Evolutionary conservation across 2,113 vertebrate species (phyloP).

Genomic region (Bos indicus): DNA sequence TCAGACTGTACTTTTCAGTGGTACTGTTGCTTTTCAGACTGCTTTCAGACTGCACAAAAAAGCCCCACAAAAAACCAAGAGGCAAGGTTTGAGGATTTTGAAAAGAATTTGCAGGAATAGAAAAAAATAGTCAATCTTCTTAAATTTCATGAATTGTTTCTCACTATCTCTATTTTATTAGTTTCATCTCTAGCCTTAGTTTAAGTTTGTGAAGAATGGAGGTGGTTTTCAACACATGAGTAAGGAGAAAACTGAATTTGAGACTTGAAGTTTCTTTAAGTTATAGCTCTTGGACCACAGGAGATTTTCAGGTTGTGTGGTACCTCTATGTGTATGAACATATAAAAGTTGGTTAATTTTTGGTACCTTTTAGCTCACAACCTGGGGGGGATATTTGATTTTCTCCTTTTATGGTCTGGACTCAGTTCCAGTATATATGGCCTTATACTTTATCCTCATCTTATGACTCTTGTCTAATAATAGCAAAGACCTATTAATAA

Average conservation of each 20-base stretch:
- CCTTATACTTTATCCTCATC: slow-evolving; percentile 20
- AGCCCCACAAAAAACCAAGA: neutral
- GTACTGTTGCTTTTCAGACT: neutral
- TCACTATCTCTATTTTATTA: neutral
- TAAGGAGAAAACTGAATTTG: neutral
- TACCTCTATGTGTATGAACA: neutral
- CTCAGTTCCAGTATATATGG: neutral
- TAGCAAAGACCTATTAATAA: slow-evolving; percentile 58
- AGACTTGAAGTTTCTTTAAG: neutral
- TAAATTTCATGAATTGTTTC: neutral
- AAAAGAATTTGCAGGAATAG: neutral
- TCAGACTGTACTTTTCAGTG: neutral
- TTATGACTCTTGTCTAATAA: slow-evolving; percentile 37
- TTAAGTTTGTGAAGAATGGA: slow-evolving; percentile 10
- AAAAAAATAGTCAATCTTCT: neutral
- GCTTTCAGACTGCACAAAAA: neutral
- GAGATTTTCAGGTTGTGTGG: neutral
- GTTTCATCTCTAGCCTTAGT: neutral
- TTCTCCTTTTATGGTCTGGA: slow-evolving; percentile 12
- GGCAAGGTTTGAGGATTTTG: neutral
- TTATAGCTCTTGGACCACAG: neutral
- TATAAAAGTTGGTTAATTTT: neutral
- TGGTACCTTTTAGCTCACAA: neutral
- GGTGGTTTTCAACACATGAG: neutral
- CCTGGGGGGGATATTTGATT: neutral